phyloP scores from a whole-genome alignment of 2,888 invertebrate genomes.

The Villa cingulata region DNA sequence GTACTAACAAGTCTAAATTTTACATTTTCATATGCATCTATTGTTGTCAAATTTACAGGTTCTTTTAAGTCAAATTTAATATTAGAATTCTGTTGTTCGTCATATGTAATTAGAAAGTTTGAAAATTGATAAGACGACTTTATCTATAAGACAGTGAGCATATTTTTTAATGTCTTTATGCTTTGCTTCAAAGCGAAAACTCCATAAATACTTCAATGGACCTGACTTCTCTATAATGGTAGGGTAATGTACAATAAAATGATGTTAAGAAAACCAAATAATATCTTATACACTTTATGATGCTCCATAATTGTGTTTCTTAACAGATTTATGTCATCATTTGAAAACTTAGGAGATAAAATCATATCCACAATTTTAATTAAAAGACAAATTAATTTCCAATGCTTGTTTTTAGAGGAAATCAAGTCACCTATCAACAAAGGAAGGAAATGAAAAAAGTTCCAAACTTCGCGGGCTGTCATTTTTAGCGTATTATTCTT shows the following conservation, averaged over 20 bases:
- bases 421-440: neutral
- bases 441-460: neutral
- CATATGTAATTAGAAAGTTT: no score
- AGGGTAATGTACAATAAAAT: slow-evolving; percentile 6
- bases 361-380: slow-evolving; percentile 10
- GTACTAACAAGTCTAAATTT: no score
- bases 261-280: slow-evolving; percentile 3
- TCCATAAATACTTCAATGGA: slow-evolving; percentile 5
- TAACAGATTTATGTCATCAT: neutral
- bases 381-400: slow-evolving; percentile 9
- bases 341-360: slow-evolving; percentile 2
- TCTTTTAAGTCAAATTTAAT: no score
- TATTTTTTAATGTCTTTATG: slow-evolving; percentile 6
- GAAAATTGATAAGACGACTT: no score
- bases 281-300: neutral
- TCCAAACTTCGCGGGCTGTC: neutral
- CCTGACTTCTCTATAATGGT: slow-evolving; percentile 5
- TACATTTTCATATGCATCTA: no score
- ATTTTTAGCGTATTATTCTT: neutral
- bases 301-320: neutral
- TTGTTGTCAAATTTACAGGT: no score
- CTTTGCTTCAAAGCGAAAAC: slow-evolving; percentile 4
- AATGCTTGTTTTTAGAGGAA: neutral
- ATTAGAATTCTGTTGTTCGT: no score
- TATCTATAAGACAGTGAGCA: neutral